phyloP scores from a whole-genome alignment of 2,797 vertebrate genomes.

The Sciurus carolinensis region DNA sequence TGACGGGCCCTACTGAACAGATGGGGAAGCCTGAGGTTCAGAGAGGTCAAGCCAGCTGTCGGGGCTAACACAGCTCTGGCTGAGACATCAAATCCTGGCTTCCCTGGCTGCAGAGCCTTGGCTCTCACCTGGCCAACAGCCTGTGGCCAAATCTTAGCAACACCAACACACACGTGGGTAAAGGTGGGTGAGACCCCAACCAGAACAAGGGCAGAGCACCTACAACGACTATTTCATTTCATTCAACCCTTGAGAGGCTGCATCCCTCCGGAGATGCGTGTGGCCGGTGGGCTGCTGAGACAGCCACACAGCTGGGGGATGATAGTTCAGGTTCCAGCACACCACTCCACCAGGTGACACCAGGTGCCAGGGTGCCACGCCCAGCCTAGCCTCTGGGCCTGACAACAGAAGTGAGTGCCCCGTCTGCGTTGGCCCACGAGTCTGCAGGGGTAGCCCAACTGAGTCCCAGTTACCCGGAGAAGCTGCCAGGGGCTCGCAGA shows the following conservation, averaged over 20 bases:
- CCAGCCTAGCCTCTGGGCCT: no score
- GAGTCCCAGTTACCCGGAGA: neutral
- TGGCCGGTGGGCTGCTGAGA: no score
- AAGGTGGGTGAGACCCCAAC: no score
- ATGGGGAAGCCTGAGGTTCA: neutral
- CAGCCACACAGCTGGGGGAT: neutral
- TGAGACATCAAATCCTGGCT: neutral
- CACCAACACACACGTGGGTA: fast-evolving
- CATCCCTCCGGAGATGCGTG: no score
- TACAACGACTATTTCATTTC: no score
- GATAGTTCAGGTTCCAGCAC: neutral
- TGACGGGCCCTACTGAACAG: neutral
- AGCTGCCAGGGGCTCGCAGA: no score
- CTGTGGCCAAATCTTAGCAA: neutral
- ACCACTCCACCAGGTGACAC: neutral
- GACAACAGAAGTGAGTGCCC: fast-evolving
- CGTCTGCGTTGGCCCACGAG: neutral
- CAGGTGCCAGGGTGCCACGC: no score
- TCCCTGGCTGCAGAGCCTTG: neutral
- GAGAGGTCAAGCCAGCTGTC: neutral
- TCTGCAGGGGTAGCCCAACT: neutral
- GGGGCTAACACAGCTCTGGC: neutral
- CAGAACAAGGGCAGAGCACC: no score
- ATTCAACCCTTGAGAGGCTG: no score
- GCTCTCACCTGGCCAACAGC: neutral